These are phyloP conservation scores for Ips nitidus DNA, from an alignment of 1,140 invertebrate genomes.

Conservation along the genomic window DNA sequence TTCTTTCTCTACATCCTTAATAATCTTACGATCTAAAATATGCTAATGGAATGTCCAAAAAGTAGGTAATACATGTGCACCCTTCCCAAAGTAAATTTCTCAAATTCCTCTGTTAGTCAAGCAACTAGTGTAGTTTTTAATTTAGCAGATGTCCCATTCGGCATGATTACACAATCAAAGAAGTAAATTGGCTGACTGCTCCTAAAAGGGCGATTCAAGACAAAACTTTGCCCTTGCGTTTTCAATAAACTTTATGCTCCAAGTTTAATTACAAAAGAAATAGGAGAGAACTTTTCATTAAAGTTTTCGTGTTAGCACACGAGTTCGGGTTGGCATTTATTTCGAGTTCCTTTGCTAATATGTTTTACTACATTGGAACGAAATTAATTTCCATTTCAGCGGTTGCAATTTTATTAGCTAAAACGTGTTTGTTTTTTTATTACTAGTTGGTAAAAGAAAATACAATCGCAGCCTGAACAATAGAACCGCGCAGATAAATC, in stretches of 20 bases:
- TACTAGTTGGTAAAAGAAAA: constrained; percentile 6
- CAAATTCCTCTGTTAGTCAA: too few relatives aligned
- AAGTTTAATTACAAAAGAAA: constrained; percentile 44
- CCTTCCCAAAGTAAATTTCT: too few relatives aligned
- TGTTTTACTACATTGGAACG: constrained; percentile 1
- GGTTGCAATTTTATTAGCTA: not conserved
- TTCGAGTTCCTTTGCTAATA: constrained; percentile 5
- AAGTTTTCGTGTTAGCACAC: constrained; percentile 25
- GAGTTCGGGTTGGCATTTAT: constrained; percentile 7
- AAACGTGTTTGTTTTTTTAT: not conserved
- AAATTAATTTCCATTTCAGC: not conserved
- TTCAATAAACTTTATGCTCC: constrained; percentile 41
- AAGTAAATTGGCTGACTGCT: too few relatives aligned
- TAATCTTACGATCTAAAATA: too few relatives aligned
- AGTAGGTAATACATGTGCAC: too few relatives aligned
- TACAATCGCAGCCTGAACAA: not conserved
- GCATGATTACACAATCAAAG: too few relatives aligned
- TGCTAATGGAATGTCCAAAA: too few relatives aligned
- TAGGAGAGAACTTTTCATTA: constrained; percentile 32
- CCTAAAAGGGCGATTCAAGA: constrained; percentile 19
- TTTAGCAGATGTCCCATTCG: too few relatives aligned
- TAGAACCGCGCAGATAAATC: constrained; percentile 24
- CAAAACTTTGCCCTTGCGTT: constrained; percentile 39
- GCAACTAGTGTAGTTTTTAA: too few relatives aligned
- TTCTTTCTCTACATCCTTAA: too few relatives aligned